A percentile compares a stretch with the other conserved stretches of the same genome.
Conservation (phyloP, 2,113 vertebrate species). For the Fukomys damarensis region DNA sequence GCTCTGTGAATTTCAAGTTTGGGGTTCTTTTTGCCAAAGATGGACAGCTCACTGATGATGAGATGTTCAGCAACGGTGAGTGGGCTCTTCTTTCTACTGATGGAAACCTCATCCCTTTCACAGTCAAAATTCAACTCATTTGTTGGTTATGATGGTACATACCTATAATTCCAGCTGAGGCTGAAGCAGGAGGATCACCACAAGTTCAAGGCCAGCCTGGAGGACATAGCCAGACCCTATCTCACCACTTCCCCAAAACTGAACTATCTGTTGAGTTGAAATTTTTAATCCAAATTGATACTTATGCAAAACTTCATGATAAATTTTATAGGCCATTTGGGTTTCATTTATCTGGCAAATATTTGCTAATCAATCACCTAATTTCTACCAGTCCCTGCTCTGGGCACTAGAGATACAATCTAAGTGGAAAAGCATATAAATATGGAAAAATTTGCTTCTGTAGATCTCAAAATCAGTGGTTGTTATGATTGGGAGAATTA, state of each 20-base stretch:
- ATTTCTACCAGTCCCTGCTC: no score
- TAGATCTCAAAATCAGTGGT: not conserved
- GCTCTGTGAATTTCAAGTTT: slow-evolving; percentile 99
- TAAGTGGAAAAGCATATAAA: not conserved
- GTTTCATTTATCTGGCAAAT: not conserved
- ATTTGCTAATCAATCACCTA: not conserved
- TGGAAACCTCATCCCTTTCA: not conserved
- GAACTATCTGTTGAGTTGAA: not conserved
- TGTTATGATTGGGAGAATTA: not conserved
- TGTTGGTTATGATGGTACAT: not conserved
- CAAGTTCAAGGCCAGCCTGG: not conserved
- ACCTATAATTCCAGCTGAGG: not conserved
- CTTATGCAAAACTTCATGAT: not conserved
- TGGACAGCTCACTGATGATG: slow-evolving; percentile 98
- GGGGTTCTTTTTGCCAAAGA: slow-evolving; percentile 98
- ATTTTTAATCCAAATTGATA: not conserved
- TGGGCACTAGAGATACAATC: not conserved
- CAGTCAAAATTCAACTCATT: not conserved
- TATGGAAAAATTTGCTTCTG: not conserved
- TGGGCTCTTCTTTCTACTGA: not conserved
- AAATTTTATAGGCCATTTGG: not conserved
- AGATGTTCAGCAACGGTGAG: slow-evolving; percentile 99
- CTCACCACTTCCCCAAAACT: not conserved
- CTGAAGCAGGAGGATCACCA: not conserved
- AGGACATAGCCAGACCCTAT: not conserved